Conservation (phyloP, 2,113 vertebrate genomes). For the Antechinus stuartii region DNA sequence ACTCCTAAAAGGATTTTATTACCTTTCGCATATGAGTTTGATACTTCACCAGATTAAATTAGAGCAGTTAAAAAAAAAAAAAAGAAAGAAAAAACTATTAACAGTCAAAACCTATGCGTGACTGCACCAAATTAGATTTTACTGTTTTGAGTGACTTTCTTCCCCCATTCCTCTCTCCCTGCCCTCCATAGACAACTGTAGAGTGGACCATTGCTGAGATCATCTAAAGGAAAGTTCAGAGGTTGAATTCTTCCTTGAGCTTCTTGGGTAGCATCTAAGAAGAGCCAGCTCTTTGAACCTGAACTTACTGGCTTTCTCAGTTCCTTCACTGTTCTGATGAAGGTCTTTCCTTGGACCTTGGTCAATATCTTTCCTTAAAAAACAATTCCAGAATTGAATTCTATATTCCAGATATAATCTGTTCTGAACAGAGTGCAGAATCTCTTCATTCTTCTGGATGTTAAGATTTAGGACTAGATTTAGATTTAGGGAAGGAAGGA, state of each 20-base stretch:
- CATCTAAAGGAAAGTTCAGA: not conserved
- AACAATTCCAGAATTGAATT: not conserved
- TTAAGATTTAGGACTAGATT: not conserved
- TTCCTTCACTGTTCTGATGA: not conserved
- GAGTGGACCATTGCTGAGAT: not conserved
- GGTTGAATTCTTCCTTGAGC: not conserved
- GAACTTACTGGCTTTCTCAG: not conserved
- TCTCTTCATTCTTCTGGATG: not conserved
- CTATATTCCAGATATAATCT: not conserved
- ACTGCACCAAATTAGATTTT: constrained; percentile 67
- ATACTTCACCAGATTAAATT: constrained; percentile 79
- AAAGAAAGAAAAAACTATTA: constrained; percentile 50
- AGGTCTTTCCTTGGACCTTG: not conserved
- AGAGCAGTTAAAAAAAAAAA: constrained; percentile 66
- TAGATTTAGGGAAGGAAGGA: not conserved
- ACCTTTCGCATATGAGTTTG: constrained; percentile 74
- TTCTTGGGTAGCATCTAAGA: not conserved
- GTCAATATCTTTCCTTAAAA: not conserved
- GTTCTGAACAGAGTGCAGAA: not conserved
- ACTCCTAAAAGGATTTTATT: constrained; percentile 81
- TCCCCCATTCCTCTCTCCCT: not conserved
- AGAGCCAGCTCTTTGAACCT: not conserved
- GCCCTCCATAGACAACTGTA: not conserved
- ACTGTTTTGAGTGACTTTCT: constrained; percentile 47
- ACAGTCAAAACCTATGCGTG: constrained; percentile 54